Evolutionary conservation across 1,140 invertebrate species (phyloP), one percentile per base, ranked within the genome.

Genomic region (Diorhabda sublineata): DNA sequence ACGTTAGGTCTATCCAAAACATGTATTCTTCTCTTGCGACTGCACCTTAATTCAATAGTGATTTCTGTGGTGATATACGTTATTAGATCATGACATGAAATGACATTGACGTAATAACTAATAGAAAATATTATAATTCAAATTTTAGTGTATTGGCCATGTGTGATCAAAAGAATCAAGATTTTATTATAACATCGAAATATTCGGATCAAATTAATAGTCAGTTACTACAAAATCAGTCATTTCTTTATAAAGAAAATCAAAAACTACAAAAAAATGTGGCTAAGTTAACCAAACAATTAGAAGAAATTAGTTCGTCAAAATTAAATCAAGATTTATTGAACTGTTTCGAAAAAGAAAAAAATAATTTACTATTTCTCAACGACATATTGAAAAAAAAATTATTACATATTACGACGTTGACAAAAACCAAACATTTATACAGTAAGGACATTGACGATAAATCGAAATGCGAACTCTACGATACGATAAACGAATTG

Each of bases 211-310:
- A 26, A 26, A 26, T 71, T 2, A 73, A 73, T 44, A 67, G 61
- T 56, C 69, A 71, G 58, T 58, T 71, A n/a, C 26, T 71, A 43
- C 66, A 73, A 64, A 73, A 73, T 58, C 72, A 73, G 64, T 67
- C 72, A 11, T 73, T 71, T 61, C 69, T 73, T 43, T 69, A 69
- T 47, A 57, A 61, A 7, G 72, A 73, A 66, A 73, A 73, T 44
- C 47, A 69, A 73, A 66, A 61, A 45, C 67, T 73, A 42, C 72
- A 73, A 63, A 9, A 73, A 42, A 68, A 73, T 52, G 67, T 71
- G 3, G 43, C n/a, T 6, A 69, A 65, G 44, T 58, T 73, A 5
- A 71, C 72, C 8, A 66, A 69, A 11, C 69, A 73, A 64, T 44
- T 73, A 60, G 67, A 73, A 42, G 67, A 71, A 4, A 42, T 73